Conservation (phyloP, 2,888 invertebrate genomes). For the Leptinotarsa rubiginosa region DNA sequence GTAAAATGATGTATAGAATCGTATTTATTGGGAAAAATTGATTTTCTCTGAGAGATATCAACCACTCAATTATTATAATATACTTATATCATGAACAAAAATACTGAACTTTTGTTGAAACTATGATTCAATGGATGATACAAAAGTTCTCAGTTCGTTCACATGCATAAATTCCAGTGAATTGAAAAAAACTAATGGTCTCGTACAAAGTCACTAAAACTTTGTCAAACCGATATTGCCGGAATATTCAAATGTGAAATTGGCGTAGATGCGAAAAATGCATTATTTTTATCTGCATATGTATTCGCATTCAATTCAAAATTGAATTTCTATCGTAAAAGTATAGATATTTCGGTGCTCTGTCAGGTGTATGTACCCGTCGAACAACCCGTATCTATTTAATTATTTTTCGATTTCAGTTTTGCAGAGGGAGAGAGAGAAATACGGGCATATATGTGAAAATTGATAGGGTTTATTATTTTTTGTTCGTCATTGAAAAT, state of each 20-base stretch:
- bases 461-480: not conserved
- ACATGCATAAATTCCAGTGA: too few relatives aligned
- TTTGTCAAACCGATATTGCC: not conserved
- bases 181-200: not conserved
- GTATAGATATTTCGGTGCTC: not conserved
- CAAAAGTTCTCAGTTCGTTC: too few relatives aligned
- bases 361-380: not conserved
- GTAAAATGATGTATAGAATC: too few relatives aligned
- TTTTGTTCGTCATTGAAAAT: not conserved
- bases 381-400: conserved; percentile 4
- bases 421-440: not conserved
- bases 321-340: not conserved
- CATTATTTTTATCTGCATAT: not conserved
- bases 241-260: not conserved
- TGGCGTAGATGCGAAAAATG: not conserved
- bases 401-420: not conserved
- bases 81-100: too few relatives aligned
- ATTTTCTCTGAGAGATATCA: too few relatives aligned
- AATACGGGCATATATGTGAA: not conserved
- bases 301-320: not conserved
- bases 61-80: too few relatives aligned
- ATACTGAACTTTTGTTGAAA: too few relatives aligned
- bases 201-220: not conserved
- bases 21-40: too few relatives aligned
- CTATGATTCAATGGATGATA: too few relatives aligned